Evolutionary conservation across 1,140 invertebrate genomes (phyloP).

Genomic region (Trachymyrmex septentrionalis): DNA sequence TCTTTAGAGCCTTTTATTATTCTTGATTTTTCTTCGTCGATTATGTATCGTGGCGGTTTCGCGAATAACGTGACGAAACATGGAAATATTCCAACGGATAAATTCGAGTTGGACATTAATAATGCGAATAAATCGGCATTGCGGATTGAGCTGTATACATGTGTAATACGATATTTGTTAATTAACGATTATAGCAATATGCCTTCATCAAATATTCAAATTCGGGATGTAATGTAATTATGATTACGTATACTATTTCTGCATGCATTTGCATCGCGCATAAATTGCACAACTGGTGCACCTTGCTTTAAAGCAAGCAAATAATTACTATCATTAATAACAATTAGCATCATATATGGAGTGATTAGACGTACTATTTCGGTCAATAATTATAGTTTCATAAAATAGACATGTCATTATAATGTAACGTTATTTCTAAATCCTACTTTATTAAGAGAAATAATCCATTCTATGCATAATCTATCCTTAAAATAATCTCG

Average conservation of each 20-base stretch:
- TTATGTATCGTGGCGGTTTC: neutral
- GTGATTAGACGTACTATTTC: neutral
- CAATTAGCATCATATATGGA: neutral
- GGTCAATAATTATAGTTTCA: slow-evolving; percentile 2
- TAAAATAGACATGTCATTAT: too few species aligned
- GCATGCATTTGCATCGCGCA: neutral
- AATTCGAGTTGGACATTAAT: slow-evolving; percentile 8
- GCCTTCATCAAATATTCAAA: slow-evolving; percentile 41
- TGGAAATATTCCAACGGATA: neutral
- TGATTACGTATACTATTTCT: slow-evolving; percentile 14
- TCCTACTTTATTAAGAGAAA: neutral
- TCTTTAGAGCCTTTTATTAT: neutral
- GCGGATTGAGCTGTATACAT: too few species aligned
- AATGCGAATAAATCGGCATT: slow-evolving; percentile 3
- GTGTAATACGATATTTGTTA: slow-evolving; percentile 24
- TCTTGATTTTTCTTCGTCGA: neutral
- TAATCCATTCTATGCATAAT: neutral
- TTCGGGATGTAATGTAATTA: slow-evolving; percentile 21
- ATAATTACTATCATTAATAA: slow-evolving; percentile 28
- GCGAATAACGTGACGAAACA: neutral
- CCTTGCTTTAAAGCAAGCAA: neutral
- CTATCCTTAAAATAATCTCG: neutral
- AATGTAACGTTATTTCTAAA: neutral
- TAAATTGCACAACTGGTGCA: slow-evolving; percentile 22
- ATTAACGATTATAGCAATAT: slow-evolving; percentile 1